Evolutionary conservation across 2,888 invertebrate species (phyloP).

Genomic region (Torymus texanus): DNA sequence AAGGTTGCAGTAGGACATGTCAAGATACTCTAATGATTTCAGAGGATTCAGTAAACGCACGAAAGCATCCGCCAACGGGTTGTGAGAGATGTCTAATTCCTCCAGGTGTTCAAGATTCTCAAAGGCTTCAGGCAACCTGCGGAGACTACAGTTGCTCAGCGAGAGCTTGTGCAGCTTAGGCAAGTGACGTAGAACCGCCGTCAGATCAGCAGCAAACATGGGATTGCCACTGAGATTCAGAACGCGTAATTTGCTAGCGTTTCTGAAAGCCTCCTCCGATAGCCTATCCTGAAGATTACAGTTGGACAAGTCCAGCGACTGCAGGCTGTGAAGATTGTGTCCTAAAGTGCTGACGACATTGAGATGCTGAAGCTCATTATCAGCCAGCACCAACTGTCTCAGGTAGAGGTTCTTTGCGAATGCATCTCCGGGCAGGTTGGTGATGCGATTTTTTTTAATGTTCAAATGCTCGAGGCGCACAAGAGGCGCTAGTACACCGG

Average conservation of each 20-base stretch:
- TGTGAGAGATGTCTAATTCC: constrained; percentile 83
- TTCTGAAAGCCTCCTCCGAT: constrained; percentile 82
- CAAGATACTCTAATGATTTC: constrained; percentile 81
- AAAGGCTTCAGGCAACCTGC: constrained; percentile 81
- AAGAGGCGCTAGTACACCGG: constrained; percentile 79
- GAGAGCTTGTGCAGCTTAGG: constrained; percentile 81
- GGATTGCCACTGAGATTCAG: constrained; percentile 83
- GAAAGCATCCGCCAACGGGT: constrained; percentile 83
- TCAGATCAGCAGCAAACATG: constrained; percentile 81
- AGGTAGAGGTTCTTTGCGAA: constrained; percentile 82
- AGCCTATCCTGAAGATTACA: constrained; percentile 82
- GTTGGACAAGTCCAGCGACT: constrained; percentile 82
- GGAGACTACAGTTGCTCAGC: constrained; percentile 81
- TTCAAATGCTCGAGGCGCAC: constrained; percentile 80
- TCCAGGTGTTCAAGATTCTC: constrained; percentile 81
- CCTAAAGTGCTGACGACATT: constrained; percentile 82
- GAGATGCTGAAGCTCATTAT: constrained; percentile 81
- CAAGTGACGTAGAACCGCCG: constrained; percentile 81
- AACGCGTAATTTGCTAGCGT: constrained; percentile 81
- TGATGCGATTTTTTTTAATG: constrained; percentile 79
- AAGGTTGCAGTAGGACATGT: constrained; percentile 85
- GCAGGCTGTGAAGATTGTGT: constrained; percentile 80
- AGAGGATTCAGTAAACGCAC: constrained; percentile 81
- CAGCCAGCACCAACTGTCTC: constrained; percentile 80
- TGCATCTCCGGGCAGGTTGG: constrained; percentile 80